Evolutionary conservation across 2,113 vertebrate genomes (phyloP), one percentile per base, ranked within the genome.

Genomic region (Pomatostomus ruficeps): DNA sequence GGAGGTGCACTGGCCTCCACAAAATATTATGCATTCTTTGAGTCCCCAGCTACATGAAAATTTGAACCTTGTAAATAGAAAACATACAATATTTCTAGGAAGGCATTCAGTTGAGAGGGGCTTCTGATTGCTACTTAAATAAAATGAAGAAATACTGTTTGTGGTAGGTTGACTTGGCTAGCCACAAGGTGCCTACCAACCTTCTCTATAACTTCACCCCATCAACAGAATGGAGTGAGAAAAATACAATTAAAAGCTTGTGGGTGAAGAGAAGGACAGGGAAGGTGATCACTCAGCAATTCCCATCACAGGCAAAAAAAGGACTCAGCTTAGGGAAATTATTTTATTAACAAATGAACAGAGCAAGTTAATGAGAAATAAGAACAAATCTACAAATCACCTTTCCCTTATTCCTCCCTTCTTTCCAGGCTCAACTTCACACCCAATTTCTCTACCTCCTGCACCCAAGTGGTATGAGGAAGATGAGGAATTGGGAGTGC

Each of bases 391-490:
- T 45, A 7, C 33, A 35, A 78, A 71, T 7, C 11, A 31, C 6
- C 6, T 49, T 59, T 14, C 3, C 4, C 6, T 17, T 21, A 26
- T 43, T 52, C 8, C 6, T 75, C 3, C 22, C 8, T 59, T 85
- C 14, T 63, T 82, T 20, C 19, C 6, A 17, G 33, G 11, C 23
- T 74, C 45, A 42, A 6, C 12, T 63, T 82, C 6, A 35, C 6
- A 17, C 21, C 4, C 1, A 3, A 3, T 29, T 68, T 91, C 33
- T 59, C 29, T 58, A 6, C 6, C 8, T 77, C 22, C 10, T 77
- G 13, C 19, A 38, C 2, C 12, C 0, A 0, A 28, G 22, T 25
- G 5, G 4, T 33, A 24, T 23, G 14, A 82, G 9, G 3, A 24
- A 25, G 4, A 33, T 22, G 15, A 42, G 6, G 21, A 82, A 61